phyloP scores from a whole-genome alignment of 2,888 invertebrate species.

The Atethmia centrago region DNA sequence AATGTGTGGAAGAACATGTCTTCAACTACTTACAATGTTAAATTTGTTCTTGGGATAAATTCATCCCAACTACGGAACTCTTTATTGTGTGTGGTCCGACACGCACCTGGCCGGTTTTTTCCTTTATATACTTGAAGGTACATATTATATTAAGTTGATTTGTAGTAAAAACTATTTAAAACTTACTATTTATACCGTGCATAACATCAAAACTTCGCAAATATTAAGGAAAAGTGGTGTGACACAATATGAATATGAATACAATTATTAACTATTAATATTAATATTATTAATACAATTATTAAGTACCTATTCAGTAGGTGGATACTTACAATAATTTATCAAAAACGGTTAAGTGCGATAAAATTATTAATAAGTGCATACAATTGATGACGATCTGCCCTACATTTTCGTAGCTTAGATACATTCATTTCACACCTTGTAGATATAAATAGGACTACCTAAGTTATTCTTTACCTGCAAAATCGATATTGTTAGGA shows the following conservation, averaged over 20 bases:
- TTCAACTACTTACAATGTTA: too few species aligned
- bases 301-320: background rate
- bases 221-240: constrained; percentile 3
- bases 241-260: background rate
- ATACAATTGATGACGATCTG: background rate
- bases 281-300: too few species aligned
- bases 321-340: constrained; percentile 2
- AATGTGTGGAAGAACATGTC: too few species aligned
- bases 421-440: background rate
- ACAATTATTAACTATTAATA: background rate
- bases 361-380: background rate
- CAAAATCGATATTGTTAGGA: background rate
- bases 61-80: too few species aligned
- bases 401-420: constrained; percentile 8
- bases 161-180: background rate
- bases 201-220: background rate
- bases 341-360: constrained; percentile 23
- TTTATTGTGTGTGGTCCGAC: too few species aligned
- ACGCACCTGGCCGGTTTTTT: too few species aligned
- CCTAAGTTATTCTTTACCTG: background rate
- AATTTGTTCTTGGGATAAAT: too few species aligned
- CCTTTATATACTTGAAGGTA: too few species aligned
- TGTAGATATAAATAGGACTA: background rate
- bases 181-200: background rate
- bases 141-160: background rate